These are phyloP conservation scores for Neoitamus cyanurus DNA, from an alignment of 2,888 invertebrate species.

Conservation along the genomic window DNA sequence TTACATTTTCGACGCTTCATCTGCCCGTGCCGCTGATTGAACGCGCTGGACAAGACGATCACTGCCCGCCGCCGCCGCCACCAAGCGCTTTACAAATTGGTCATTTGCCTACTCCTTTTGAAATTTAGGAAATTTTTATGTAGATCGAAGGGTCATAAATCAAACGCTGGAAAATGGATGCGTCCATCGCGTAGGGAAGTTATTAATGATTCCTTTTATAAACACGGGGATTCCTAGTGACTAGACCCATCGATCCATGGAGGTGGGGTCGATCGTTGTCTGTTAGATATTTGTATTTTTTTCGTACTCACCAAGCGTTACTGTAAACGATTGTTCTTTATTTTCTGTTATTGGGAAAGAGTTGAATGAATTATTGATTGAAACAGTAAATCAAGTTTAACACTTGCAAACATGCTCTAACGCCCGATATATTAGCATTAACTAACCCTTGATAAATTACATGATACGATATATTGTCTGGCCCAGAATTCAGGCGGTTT, in stretches of 20 bases:
- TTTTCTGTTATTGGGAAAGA: neutral
- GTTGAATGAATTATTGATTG: neutral
- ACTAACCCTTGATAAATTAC: no score
- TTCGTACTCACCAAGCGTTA: neutral
- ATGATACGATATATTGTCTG: no score
- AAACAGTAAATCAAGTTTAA: neutral
- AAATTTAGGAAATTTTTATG: conserved; percentile 17
- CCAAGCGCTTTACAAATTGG: neutral
- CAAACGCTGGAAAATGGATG: neutral
- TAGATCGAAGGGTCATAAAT: conserved; percentile 12
- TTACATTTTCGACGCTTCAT: conserved; percentile 26
- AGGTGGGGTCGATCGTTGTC: neutral
- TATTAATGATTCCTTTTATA: neutral
- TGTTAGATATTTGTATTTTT: neutral
- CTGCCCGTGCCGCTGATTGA: neutral
- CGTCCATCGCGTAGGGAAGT: neutral
- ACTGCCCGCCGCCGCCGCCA: neutral
- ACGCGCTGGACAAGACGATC: neutral
- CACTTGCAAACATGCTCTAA: no score
- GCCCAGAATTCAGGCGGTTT: no score
- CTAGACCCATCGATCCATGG: neutral
- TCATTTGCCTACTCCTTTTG: neutral
- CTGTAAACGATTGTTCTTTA: neutral
- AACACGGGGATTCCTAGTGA: neutral
- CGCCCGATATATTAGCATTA: no score